phyloP scores from a whole-genome alignment of 2,888 invertebrate genomes.

The Drosophila nr. medialis region DNA sequence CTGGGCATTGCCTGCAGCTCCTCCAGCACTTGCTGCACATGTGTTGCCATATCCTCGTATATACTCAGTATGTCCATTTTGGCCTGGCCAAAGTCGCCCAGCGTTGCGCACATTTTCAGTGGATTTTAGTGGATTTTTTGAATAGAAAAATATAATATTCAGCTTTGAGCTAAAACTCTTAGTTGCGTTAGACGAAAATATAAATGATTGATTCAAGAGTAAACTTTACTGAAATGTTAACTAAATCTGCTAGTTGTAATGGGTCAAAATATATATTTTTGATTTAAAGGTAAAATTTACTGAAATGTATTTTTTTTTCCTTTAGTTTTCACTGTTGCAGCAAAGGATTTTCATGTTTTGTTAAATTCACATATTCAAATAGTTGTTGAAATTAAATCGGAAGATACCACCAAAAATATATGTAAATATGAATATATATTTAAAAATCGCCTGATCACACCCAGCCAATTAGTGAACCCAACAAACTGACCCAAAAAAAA shows the following conservation, averaged over 20 bases:
- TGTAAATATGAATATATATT: not conserved
- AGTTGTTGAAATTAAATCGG: not conserved
- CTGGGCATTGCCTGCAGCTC: slow-evolving; percentile 28
- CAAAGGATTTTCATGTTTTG: not conserved
- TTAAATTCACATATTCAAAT: too few species aligned
- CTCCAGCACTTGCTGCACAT: slow-evolving; percentile 87
- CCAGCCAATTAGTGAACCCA: slow-evolving; percentile 35
- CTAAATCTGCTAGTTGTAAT: not conserved
- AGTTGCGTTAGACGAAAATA: too few species aligned
- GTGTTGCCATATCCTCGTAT: slow-evolving; percentile 95
- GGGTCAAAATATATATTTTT: not conserved
- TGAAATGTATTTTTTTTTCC: not conserved
- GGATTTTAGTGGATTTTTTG: not conserved
- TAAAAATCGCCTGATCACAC: slow-evolving; percentile 5
- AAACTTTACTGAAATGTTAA: not conserved
- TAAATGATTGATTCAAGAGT: not conserved
- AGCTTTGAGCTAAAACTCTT: not conserved
- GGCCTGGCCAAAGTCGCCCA: slow-evolving; percentile 98
- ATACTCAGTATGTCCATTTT: slow-evolving; percentile 99
- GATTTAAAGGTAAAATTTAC: not conserved
- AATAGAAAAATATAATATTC: slow-evolving; percentile 50
- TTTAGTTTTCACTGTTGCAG: not conserved
- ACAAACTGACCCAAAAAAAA: slow-evolving; percentile 63
- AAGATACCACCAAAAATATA: not conserved
- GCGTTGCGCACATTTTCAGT: slow-evolving; percentile 71